A percentile compares a stretch with the other conserved stretches of the same genome.
These are phyloP conservation scores for Mola mola DNA, from an alignment of 2,113 vertebrate genomes.

Conservation along the genomic window DNA sequence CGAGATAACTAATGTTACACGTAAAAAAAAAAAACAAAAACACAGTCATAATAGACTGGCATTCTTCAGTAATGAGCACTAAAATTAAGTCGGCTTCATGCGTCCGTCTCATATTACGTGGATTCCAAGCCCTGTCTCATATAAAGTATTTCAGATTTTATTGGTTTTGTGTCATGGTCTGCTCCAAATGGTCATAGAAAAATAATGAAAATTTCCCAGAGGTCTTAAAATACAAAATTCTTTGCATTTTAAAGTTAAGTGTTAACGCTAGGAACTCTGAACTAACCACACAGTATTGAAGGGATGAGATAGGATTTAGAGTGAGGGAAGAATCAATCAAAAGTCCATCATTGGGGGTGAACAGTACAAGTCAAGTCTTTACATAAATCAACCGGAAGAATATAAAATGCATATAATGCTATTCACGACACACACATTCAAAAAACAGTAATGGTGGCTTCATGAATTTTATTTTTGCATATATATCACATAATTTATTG, in stretches of 20 bases:
- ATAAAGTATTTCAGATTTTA: too few species aligned
- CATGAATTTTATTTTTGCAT: conserved; percentile 35
- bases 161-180: too few species aligned
- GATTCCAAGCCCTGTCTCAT: too few species aligned
- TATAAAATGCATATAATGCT: background rate
- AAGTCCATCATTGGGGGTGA: background rate
- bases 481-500: conserved; percentile 24
- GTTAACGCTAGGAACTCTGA: background rate
- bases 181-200: too few species aligned
- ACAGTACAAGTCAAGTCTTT: background rate
- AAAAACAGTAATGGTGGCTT: conserved; percentile 10
- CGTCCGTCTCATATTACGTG: too few species aligned
- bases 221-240: too few species aligned
- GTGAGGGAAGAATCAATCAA: background rate
- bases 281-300: background rate
- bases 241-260: too few species aligned
- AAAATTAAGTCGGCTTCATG: conserved; percentile 3
- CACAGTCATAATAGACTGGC: conserved; percentile 29
- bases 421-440: background rate
- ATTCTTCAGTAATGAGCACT: conserved; percentile 39
- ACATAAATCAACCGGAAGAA: conserved; percentile 23
- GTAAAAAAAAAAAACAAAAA: conserved; percentile 14
- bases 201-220: too few species aligned
- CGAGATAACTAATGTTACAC: conserved; percentile 18
- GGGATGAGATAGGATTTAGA: background rate